These are phyloP conservation scores for Drosophila infuscata DNA, from an alignment of 2,888 invertebrate genomes.

Conservation along the genomic window DNA sequence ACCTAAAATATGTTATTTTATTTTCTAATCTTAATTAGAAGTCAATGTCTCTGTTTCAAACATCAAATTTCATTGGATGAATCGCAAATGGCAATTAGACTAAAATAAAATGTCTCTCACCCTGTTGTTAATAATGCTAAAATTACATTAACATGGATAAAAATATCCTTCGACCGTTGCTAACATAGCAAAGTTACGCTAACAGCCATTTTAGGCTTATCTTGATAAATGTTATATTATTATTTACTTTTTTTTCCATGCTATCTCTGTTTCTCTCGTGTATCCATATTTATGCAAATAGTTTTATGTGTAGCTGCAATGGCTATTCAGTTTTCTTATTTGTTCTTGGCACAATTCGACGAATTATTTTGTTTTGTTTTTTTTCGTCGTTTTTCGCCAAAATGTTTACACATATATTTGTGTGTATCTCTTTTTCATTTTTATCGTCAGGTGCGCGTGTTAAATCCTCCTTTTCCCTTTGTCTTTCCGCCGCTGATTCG, in stretches of 20 bases:
- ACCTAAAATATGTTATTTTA: neutral
- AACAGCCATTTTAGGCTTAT: neutral
- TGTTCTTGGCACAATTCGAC: conserved; percentile 74
- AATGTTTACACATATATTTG: conserved; percentile 47
- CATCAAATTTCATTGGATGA: neutral
- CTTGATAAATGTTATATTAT: neutral
- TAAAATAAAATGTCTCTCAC: neutral
- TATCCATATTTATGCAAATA: neutral
- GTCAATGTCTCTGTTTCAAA: neutral
- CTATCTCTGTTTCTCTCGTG: neutral
- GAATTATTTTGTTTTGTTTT: conserved; percentile 16
- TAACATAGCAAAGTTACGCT: neutral
- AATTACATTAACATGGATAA: neutral
- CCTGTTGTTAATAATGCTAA: neutral
- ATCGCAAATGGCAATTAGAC: neutral
- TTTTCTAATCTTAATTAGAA: neutral
- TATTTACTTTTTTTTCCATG: neutral
- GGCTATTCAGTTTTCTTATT: conserved; percentile 54
- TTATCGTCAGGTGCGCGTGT: conserved; percentile 72
- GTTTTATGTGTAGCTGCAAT: conserved; percentile 17
- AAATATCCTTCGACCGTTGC: neutral
- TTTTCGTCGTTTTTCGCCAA: conserved; percentile 38
- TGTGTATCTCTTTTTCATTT: conserved; percentile 44
- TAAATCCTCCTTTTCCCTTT: conserved; percentile 16
- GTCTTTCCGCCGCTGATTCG: conserved; percentile 13